These are phyloP conservation scores for Anastatus disparis DNA, from an alignment of 1,140 invertebrate species.

Conservation along the genomic window DNA sequence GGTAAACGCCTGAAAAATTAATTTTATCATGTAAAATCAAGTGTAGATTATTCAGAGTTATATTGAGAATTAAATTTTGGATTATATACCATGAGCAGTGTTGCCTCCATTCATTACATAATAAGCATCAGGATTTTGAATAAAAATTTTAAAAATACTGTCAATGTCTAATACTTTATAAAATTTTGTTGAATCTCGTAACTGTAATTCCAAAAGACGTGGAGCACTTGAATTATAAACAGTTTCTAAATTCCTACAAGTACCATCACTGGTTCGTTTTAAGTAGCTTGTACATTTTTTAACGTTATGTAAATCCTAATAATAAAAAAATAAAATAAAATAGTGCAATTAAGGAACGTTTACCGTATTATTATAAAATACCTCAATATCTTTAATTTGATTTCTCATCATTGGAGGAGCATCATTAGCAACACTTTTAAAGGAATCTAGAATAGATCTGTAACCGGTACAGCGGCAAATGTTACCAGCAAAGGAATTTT, in stretches of 20 bases:
- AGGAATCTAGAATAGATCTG: constrained; percentile 83
- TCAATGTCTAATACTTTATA: constrained; percentile 67
- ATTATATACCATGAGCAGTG: constrained; percentile 68
- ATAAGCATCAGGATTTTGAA: constrained; percentile 58
- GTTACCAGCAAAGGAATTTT: constrained; percentile 83
- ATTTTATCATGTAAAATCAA: neutral
- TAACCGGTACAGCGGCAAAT: constrained; percentile 91
- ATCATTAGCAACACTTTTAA: constrained; percentile 79
- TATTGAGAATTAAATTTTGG: neutral
- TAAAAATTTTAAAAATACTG: constrained; percentile 70
- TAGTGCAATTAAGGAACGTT: too few species aligned
- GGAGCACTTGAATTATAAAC: too few species aligned
- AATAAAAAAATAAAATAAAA: too few species aligned
- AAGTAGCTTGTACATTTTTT: too few species aligned
- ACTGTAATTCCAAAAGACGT: too few species aligned
- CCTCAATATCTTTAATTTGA: constrained; percentile 72
- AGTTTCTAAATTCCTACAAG: too few species aligned
- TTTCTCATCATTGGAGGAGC: constrained; percentile 64
- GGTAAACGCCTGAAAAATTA: constrained; percentile 70
- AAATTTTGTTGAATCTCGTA: constrained; percentile 52
- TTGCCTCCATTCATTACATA: constrained; percentile 76
- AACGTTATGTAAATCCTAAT: too few species aligned
- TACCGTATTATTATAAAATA: constrained; percentile 30
- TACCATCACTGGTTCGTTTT: too few species aligned
- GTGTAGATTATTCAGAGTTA: too few species aligned